Evolutionary conservation across 2,888 invertebrate species (phyloP).

Genomic region (Synergus laeviventris): DNA sequence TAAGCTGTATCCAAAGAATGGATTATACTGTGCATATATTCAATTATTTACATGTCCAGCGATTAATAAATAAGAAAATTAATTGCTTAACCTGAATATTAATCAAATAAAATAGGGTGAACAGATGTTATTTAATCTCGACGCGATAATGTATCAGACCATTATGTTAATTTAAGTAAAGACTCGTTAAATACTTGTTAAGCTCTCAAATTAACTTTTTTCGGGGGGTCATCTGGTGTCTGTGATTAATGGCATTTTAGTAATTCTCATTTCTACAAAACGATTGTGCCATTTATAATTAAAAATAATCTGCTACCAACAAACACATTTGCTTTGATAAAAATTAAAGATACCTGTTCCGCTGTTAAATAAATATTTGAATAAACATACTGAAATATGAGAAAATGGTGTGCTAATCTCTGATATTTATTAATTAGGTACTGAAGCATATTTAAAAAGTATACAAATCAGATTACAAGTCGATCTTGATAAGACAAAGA

Average conservation of each 20-base stretch:
- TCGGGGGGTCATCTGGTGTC: conserved; percentile 62
- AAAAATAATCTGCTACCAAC: conserved; percentile 43
- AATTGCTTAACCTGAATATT: not conserved
- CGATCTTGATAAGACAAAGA: not conserved
- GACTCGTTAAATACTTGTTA: conserved; percentile 3
- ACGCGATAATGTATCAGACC: not conserved
- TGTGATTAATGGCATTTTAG: conserved; percentile 59
- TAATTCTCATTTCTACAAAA: conserved; percentile 47
- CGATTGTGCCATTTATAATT: conserved; percentile 45
- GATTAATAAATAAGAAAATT: not conserved
- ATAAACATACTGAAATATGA: no score
- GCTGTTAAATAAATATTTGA: not conserved
- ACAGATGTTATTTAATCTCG: not conserved
- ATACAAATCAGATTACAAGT: not conserved
- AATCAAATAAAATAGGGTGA: not conserved
- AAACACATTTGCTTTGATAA: conserved; percentile 9
- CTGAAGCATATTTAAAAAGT: not conserved
- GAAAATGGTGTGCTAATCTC: no score
- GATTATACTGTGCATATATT: no score
- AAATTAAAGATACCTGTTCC: not conserved
- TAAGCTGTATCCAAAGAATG: no score
- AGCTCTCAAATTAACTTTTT: conserved; percentile 52
- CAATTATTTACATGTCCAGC: not conserved
- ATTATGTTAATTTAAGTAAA: conserved; percentile 5
- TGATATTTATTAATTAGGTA: no score